Conservation (phyloP, 2,888 invertebrate species). For the Ariolimax columbianus region DNA sequence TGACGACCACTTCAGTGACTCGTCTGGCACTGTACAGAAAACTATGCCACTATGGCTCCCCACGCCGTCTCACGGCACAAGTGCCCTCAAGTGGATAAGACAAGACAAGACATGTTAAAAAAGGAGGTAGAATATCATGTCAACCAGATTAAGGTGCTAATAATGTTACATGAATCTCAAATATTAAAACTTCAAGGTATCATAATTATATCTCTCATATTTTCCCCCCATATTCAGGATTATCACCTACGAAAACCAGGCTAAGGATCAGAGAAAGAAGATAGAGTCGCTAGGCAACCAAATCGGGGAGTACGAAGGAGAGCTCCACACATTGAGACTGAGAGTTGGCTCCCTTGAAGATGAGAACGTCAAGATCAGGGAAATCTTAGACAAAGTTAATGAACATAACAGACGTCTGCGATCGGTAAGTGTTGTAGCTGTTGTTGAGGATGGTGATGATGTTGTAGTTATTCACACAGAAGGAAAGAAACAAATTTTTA, state of each 20-base stretch:
- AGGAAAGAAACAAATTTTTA: neutral
- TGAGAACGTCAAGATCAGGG: constrained; percentile 58
- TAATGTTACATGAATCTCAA: too few relatives aligned
- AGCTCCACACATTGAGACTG: constrained; percentile 60
- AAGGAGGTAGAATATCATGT: too few relatives aligned
- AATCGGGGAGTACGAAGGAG: constrained; percentile 65
- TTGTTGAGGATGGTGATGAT: neutral
- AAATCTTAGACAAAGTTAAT: constrained; percentile 54
- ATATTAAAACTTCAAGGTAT: too few relatives aligned
- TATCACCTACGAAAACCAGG: constrained; percentile 53
- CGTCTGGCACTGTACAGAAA: too few relatives aligned
- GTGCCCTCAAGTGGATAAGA: too few relatives aligned
- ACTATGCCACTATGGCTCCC: too few relatives aligned
- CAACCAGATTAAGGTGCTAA: too few relatives aligned
- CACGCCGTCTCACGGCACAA: too few relatives aligned
- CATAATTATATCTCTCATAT: too few relatives aligned
- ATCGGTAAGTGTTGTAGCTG: constrained; percentile 57
- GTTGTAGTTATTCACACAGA: neutral
- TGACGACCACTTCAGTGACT: too few relatives aligned
- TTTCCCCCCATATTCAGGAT: too few relatives aligned
- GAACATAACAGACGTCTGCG: constrained; percentile 62
- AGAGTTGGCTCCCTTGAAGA: constrained; percentile 61
- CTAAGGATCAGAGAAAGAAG: constrained; percentile 58
- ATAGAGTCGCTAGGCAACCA: constrained; percentile 62
- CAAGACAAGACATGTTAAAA: too few relatives aligned